Evolutionary conservation across 1,140 invertebrate species (phyloP), one percentile per base, ranked within the genome.

Genomic region (Melanaphis sacchari): DNA sequence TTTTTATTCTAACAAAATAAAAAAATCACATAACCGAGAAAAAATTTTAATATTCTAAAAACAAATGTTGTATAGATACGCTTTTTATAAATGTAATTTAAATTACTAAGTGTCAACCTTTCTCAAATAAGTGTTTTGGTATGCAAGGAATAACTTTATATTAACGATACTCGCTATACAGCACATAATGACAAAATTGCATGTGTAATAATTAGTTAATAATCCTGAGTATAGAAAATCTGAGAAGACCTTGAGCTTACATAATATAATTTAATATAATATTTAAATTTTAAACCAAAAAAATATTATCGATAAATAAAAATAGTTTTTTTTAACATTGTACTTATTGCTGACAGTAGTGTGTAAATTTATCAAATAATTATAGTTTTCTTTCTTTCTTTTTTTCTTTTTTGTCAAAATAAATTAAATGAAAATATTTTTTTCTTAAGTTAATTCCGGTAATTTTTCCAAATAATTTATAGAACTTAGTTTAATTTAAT

Each of bases 91-190:
- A 36, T 85, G 38, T 18, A 88, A 88, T 36, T n/a, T 41, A 43
- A 88, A n/a, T n/a, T 76, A n/a, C n/a, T 21, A n/a, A 76, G 59
- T 52, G 87, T 89, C 87, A 38, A 89, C 46, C 87, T n/a, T 89
- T 52, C 40, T 89, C 87, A 89, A n/a, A 38, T 76, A 76, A 8
- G 36, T 49, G 21, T 89, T 52, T n/a, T 46, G 31, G 26, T 40
- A 85, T 84, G 82, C 38, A 84, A 40, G 38, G 22, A 7, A 22
- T 38, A 84, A 41, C 36, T 82, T 38, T 38, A 26, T 41, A 24
- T 41, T 84, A 40, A 84, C 38, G 8, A 40, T 41, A 84, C 41
- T 84, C 38, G 8, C 38, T 40, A 26, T 41, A 41, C 9, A 41
- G 5, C 24, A 40, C 41, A 24, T 84, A 41, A 40, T 26, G 38